These are phyloP conservation scores for Sisyra terminalis DNA, from an alignment of 2,888 invertebrate genomes.

Conservation along the genomic window DNA sequence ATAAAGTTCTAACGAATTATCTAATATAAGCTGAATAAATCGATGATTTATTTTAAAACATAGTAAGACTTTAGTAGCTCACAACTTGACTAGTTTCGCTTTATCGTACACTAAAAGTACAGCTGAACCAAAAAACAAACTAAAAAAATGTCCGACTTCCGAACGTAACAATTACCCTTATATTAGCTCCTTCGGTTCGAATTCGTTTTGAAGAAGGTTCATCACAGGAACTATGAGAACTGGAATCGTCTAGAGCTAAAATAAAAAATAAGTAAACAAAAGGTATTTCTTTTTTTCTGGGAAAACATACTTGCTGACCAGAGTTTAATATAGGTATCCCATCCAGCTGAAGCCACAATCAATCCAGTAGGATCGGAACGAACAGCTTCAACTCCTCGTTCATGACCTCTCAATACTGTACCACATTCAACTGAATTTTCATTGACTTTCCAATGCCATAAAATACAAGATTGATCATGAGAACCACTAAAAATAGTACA, in stretches of 20 bases:
- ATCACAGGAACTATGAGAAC: constrained; percentile 30
- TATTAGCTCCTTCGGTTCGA: constrained; percentile 37
- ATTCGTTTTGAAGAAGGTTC: constrained; percentile 41
- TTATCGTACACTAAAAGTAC: too few species aligned
- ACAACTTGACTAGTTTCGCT: too few species aligned
- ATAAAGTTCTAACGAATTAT: too few species aligned
- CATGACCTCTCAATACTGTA: constrained; percentile 77
- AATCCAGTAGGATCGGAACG: constrained; percentile 50
- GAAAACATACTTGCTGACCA: constrained; percentile 59
- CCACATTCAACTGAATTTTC: constrained; percentile 62
- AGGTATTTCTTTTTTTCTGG: background rate
- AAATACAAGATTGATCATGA: constrained; percentile 79
- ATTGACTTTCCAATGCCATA: constrained; percentile 75
- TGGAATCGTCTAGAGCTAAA: constrained; percentile 25
- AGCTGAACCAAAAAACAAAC: too few species aligned
- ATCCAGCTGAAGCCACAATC: constrained; percentile 69
- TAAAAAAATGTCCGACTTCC: too few species aligned
- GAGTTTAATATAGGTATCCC: constrained; percentile 83
- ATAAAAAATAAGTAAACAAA: constrained; percentile 10
- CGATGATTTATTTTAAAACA: too few species aligned
- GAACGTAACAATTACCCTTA: constrained; percentile 31
- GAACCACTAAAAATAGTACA: constrained; percentile 44
- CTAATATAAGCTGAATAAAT: too few species aligned
- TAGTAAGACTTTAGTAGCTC: too few species aligned
- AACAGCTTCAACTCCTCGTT: constrained; percentile 79